A percentile compares a stretch with the other conserved stretches of the same genome.
phyloP scores from a whole-genome alignment of 2,888 invertebrate genomes.

The Alentia gelatinosa region DNA sequence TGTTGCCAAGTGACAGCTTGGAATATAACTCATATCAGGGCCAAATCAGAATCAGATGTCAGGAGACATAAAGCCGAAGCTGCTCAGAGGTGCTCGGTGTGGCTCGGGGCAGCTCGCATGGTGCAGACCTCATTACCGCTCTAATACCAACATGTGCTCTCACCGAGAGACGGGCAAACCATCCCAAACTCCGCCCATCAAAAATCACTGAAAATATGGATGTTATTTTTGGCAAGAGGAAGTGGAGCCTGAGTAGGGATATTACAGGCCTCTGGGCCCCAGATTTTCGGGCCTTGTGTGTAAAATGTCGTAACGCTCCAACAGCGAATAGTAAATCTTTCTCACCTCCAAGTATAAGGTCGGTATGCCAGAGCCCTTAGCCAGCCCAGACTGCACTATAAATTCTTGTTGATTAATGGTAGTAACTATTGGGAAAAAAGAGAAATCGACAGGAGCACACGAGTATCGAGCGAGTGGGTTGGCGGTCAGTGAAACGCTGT shows the following conservation, averaged over 20 bases:
- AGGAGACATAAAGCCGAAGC: constrained; percentile 41
- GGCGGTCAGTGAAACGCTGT: neutral
- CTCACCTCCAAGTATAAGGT: neutral
- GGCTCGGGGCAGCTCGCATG: neutral
- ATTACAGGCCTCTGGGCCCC: neutral
- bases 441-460: constrained; percentile 1
- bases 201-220: neutral
- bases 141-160: constrained; percentile 32
- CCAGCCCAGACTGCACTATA: neutral
- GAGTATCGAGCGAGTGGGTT: neutral
- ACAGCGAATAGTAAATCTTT: neutral
- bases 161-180: neutral
- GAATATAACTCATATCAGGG: constrained; percentile 36
- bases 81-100: neutral
- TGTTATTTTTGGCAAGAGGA: neutral
- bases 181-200: neutral
- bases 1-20: constrained; percentile 13
- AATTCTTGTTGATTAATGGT: constrained; percentile 25
- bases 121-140: constrained; percentile 27
- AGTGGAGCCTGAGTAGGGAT: neutral
- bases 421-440: constrained; percentile 21
- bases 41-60: constrained; percentile 48
- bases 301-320: neutral
- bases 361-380: neutral
- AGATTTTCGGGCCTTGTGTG: neutral